phyloP scores from a whole-genome alignment of 2,113 vertebrate genomes.

The Mesocricetus auratus region DNA sequence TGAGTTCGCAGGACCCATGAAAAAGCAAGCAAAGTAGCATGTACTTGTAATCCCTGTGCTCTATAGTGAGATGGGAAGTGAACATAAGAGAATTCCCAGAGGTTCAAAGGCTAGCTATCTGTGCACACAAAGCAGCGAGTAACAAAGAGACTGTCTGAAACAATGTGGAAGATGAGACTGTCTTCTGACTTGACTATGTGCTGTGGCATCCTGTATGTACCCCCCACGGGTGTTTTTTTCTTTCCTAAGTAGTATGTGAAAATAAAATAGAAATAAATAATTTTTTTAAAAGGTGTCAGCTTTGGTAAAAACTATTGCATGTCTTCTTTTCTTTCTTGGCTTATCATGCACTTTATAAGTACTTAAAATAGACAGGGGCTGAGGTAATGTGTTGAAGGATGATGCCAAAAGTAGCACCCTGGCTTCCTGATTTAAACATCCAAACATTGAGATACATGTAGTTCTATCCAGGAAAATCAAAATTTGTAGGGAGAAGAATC shows the following conservation, averaged over 20 bases:
- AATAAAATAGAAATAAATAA: not conserved
- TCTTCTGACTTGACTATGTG: not conserved
- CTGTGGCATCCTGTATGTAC: not conserved
- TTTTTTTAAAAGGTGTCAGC: not conserved
- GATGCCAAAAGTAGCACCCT: not conserved
- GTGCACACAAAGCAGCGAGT: not conserved
- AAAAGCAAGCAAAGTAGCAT: not conserved
- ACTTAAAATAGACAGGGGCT: not conserved
- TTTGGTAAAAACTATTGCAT: constrained; percentile 14
- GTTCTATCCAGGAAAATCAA: not conserved
- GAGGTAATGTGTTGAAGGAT: not conserved
- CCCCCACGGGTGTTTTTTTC: not conserved
- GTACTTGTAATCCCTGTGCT: not conserved
- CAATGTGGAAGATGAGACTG: not conserved
- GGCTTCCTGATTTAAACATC: not conserved
- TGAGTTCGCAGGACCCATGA: not conserved
- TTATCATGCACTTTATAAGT: not conserved
- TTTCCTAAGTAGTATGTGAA: constrained; percentile 25
- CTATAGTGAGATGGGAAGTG: not conserved
- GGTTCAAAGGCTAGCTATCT: not conserved
- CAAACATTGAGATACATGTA: not conserved
- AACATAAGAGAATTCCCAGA: not conserved
- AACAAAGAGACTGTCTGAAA: not conserved
- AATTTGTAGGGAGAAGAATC: not conserved
- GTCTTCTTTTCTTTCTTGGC: not conserved